Evolutionary conservation across 64 coral and sea anemone species (phyloP).

Genomic region (Pocillopora verrucosa): DNA sequence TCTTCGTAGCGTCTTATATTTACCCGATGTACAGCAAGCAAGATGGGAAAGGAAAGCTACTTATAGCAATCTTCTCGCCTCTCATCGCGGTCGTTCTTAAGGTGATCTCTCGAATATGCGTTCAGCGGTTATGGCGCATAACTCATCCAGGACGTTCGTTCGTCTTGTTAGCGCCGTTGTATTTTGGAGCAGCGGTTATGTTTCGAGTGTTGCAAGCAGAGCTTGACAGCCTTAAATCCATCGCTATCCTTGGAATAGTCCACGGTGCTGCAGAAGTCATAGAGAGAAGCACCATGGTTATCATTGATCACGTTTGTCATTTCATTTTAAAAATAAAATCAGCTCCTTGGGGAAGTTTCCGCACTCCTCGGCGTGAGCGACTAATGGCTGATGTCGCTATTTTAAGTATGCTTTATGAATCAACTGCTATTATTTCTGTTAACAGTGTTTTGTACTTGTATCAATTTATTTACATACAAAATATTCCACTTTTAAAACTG

Average conservation of each 20-base stretch:
- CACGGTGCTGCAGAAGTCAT: constrained; percentile 17
- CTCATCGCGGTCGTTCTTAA: background rate
- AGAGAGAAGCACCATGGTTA: background rate
- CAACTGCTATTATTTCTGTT: background rate
- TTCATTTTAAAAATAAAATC: background rate
- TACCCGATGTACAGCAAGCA: constrained; percentile 1
- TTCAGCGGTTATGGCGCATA: constrained; percentile 2
- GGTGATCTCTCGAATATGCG: background rate
- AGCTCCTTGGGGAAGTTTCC: constrained; percentile 10
- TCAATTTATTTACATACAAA: constrained; percentile 9
- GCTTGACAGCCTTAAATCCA: background rate
- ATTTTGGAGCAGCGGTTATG: background rate
- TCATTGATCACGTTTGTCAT: constrained; percentile 2
- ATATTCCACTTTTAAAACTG: background rate
- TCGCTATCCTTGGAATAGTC: background rate
- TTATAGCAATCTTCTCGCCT: constrained; percentile 3
- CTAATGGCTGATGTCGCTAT: constrained; percentile 15
- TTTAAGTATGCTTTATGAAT: constrained; percentile 16
- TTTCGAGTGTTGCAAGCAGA: constrained; percentile 15
- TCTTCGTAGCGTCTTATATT: background rate
- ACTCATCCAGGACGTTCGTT: background rate
- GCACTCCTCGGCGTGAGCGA: background rate
- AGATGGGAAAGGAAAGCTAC: background rate
- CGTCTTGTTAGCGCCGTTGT: constrained; percentile 8
- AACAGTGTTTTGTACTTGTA: constrained; percentile 9